Evolutionary conservation across 1,140 invertebrate species (phyloP).

Genomic region (Hylyphantes graminicola): DNA sequence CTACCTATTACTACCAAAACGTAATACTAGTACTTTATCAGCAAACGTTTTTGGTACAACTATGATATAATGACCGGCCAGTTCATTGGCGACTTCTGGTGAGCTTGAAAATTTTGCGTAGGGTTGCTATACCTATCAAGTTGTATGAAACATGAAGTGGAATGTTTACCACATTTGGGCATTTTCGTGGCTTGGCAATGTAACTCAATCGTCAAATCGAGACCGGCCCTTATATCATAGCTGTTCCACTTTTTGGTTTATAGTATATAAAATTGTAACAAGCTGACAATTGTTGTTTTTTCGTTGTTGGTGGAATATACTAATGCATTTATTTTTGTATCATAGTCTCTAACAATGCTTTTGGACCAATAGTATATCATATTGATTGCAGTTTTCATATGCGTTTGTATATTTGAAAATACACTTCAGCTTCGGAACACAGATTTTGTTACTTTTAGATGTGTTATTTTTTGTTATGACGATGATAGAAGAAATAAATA

Average conservation of each 20-base stretch:
- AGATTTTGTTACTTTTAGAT: too few relatives aligned
- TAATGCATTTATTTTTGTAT: constrained; percentile 24
- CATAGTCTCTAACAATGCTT: not conserved
- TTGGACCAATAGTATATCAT: constrained; percentile 23
- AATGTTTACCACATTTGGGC: not conserved
- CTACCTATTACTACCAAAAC: too few relatives aligned
- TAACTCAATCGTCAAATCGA: not conserved
- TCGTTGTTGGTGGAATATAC: constrained; percentile 1
- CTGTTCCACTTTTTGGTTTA: not conserved
- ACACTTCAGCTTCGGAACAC: too few relatives aligned
- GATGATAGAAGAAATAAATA: too few relatives aligned
- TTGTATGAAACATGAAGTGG: not conserved
- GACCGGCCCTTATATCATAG: too few relatives aligned
- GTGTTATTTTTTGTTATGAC: too few relatives aligned
- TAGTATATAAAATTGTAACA: not conserved
- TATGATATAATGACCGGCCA: too few relatives aligned
- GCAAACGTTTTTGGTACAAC: too few relatives aligned
- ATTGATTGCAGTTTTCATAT: constrained; percentile 19
- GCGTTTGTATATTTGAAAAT: constrained; percentile 9
- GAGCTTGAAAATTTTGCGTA: too few relatives aligned
- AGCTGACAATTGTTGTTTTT: not conserved
- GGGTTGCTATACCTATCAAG: too few relatives aligned
- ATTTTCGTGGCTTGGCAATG: not conserved
- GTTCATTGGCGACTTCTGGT: too few relatives aligned
- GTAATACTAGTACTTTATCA: too few relatives aligned